Conservation (phyloP, 1,140 invertebrate genomes). For the Araneus ventricosus region DNA sequence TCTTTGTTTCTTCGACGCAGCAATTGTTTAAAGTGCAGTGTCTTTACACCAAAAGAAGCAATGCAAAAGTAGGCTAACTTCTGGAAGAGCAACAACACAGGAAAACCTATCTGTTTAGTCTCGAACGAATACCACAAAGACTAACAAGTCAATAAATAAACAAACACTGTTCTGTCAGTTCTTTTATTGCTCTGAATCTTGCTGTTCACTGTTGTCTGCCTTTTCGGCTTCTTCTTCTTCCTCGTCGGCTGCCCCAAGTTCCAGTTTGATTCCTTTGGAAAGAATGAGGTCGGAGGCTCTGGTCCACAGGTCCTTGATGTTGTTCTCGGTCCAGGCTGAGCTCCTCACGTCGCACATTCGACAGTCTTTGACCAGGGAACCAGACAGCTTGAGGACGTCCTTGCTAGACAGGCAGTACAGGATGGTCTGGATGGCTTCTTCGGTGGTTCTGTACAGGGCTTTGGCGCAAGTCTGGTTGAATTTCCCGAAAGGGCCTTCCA, state of each 20-base stretch:
- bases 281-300: conserved; percentile 45
- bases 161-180: background rate
- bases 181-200: background rate
- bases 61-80: background rate
- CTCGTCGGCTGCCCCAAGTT: conserved; percentile 22
- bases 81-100: background rate
- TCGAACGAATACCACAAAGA: background rate
- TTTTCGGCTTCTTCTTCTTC: conserved; percentile 59
- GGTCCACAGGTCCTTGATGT: conserved; percentile 46
- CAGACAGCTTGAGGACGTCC: conserved; percentile 76
- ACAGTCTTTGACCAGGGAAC: conserved; percentile 76
- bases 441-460: conserved; percentile 78
- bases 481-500: conserved; percentile 58
- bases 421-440: conserved; percentile 81
- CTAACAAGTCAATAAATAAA: conserved; percentile 23
- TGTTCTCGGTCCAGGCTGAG: conserved; percentile 68
- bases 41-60: conserved; percentile 3
- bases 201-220: conserved; percentile 2
- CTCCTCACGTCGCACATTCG: conserved; percentile 3
- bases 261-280: conserved; percentile 58
- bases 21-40: background rate
- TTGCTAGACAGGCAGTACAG: conserved; percentile 79
- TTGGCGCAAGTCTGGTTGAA: conserved; percentile 70
- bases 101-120: background rate
- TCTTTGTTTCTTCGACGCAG: background rate